Evolutionary conservation across 2,113 vertebrate genomes (phyloP).

Genomic region (Neotragus pygmaeus): DNA sequence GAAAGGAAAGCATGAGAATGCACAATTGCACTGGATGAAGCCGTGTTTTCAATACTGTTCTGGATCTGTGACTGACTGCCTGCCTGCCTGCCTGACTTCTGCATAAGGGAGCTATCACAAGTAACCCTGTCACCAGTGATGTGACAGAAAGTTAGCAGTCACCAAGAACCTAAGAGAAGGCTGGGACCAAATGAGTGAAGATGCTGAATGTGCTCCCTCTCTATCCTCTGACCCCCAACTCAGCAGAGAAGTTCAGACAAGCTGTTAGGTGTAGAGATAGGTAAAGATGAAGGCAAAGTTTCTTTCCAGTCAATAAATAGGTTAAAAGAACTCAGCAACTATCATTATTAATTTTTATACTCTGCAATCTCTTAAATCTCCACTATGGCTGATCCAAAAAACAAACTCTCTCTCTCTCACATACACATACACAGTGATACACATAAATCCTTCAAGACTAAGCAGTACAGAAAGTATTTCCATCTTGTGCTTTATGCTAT

Average conservation of each 20-base stretch:
- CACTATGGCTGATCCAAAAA: not conserved
- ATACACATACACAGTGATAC: not conserved
- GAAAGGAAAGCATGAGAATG: constrained; percentile 17
- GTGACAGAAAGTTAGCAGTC: not conserved
- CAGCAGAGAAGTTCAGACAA: not conserved
- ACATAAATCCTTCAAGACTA: not conserved
- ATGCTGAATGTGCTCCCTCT: not conserved
- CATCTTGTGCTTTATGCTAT: not conserved
- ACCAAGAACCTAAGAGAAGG: not conserved
- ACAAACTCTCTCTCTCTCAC: not conserved
- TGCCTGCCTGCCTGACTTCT: not conserved
- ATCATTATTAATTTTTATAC: not conserved
- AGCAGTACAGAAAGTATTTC: not conserved
- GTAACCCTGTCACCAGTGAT: not conserved
- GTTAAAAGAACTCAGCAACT: not conserved
- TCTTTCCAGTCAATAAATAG: not conserved
- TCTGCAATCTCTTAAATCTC: not conserved
- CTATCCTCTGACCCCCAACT: not conserved
- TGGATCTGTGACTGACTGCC: not conserved
- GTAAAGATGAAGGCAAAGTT: not conserved
- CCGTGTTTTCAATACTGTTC: not conserved
- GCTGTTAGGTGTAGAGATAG: not conserved
- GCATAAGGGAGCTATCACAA: not conserved
- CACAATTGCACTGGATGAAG: not conserved
- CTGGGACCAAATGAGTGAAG: not conserved